Conservation (phyloP, 1,140 invertebrate species). For the Euglossa dilemma region DNA sequence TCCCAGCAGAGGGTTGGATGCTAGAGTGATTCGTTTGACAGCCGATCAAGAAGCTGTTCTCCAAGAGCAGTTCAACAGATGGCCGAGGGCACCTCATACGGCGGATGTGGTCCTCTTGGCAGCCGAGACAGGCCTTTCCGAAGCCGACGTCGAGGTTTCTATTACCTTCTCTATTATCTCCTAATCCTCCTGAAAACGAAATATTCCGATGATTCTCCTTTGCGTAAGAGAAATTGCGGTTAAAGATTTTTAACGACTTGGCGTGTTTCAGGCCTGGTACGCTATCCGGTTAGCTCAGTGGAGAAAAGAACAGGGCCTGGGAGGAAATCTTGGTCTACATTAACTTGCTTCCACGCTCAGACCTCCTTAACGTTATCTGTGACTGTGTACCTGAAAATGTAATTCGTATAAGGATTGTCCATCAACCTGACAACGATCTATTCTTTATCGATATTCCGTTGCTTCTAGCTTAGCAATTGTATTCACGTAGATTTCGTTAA, state of each 20-base stretch:
- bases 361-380: conserved; percentile 18
- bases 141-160: conserved; percentile 81
- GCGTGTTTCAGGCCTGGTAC: conserved; percentile 81
- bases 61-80: conserved; percentile 81
- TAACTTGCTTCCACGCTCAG: conserved; percentile 21
- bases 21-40: conserved; percentile 73
- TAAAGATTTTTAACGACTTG: not conserved
- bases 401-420: conserved; percentile 25
- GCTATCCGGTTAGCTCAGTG: conserved; percentile 80
- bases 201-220: not conserved
- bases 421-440: conserved; percentile 29
- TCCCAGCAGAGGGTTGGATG: conserved; percentile 38
- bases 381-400: conserved; percentile 62
- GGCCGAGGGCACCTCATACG: conserved; percentile 82
- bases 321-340: conserved; percentile 75
- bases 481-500: not conserved
- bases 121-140: conserved; percentile 82
- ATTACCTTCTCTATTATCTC: no score
- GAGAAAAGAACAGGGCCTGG: conserved; percentile 82
- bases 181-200: not conserved
- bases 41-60: conserved; percentile 81
- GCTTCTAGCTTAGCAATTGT: conserved; percentile 16
- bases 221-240: not conserved
- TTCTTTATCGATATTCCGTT: conserved; percentile 18
- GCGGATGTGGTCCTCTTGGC: conserved; percentile 82